Conservation (phyloP, 2,113 vertebrate genomes). For the Prietella phreatophila region DNA sequence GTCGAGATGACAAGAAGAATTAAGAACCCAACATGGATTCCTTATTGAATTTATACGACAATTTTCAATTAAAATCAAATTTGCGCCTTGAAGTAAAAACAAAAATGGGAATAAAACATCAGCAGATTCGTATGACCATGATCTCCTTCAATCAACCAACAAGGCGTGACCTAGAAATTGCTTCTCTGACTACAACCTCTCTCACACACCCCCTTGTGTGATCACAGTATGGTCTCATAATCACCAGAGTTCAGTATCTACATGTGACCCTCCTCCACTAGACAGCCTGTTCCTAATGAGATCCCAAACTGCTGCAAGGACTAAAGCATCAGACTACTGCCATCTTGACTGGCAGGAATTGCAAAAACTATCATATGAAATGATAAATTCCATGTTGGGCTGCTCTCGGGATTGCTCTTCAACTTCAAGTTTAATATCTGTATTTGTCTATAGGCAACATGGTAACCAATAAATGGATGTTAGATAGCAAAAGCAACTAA, state of each 20-base stretch:
- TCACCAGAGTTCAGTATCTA: constrained; percentile 9
- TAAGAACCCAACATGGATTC: background rate
- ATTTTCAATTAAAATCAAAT: background rate
- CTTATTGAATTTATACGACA: background rate
- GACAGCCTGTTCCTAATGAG: constrained; percentile 22
- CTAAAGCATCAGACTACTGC: background rate
- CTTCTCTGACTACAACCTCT: background rate
- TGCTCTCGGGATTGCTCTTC: background rate
- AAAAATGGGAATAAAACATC: background rate
- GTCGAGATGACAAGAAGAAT: no score
- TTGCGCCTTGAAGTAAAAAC: background rate
- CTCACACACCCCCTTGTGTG: background rate
- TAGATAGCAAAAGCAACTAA: background rate
- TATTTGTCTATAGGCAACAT: background rate
- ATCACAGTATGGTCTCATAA: background rate
- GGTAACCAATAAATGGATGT: background rate
- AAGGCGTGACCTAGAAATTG: constrained; percentile 4
- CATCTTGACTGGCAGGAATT: background rate
- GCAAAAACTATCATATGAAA: background rate
- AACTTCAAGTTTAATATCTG: background rate
- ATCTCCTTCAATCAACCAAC: background rate
- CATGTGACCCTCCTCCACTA: constrained; percentile 17
- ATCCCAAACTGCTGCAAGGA: constrained; percentile 22
- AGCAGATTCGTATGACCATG: background rate
- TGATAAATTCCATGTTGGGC: background rate